Base-by-base conservation (phyloP, 2,113 vertebrate genomes). In the Thamnaconus septentrionalis region DNA sequence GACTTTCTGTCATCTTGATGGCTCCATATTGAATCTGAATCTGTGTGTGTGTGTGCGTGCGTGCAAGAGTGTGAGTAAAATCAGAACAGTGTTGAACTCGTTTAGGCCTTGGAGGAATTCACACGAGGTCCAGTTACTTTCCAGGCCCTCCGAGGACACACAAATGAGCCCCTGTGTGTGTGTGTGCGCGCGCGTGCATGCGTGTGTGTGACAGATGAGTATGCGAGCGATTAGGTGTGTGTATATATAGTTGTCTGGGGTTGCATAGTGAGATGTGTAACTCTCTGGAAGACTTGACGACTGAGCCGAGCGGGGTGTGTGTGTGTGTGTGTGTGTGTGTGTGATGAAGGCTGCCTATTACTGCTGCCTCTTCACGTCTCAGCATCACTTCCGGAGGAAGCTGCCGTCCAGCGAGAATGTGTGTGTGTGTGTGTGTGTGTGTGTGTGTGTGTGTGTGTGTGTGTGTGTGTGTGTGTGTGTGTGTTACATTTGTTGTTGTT, bases 111-210 rank as follows among this genome's bases (percentile, higher is more conserved):
- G 56, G 69, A 78, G 61, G 87, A 90, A 90, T 91, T 90, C 87
- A 90, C 90, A 89, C 82, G 56, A 86, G 88, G 80, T 91, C 83
- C 60, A 56, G 84, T 89, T 91, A 85, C 88, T 12, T 45, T 12
- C 5, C 68, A 3, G 59, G 73, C 69, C 73, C 72, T 78, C 52
- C 51, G 84, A 82, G 79, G 86, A 74, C 76, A 77, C 76, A 77
- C 64, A 67, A 69, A 74, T 18, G 49, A 74, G 71, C 63, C n/a
- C 50, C 43, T 31, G 18, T 31, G 53, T 50, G 55, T 61, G 73
- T 61, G 63, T 53, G 59, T 54, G 59, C 59, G 62, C 57, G 41
- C 44, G 41, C 59, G 60, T 54, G 56, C 68, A 39, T 59, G 55
- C 59, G 61, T 56, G 42, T 46, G 57, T 45, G 61, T 52, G 81